A percentile compares a stretch with the other conserved stretches of the same genome.
These are phyloP conservation scores for Calliphora vomitoria DNA, from an alignment of 2,888 invertebrate species.

Conservation along the genomic window DNA sequence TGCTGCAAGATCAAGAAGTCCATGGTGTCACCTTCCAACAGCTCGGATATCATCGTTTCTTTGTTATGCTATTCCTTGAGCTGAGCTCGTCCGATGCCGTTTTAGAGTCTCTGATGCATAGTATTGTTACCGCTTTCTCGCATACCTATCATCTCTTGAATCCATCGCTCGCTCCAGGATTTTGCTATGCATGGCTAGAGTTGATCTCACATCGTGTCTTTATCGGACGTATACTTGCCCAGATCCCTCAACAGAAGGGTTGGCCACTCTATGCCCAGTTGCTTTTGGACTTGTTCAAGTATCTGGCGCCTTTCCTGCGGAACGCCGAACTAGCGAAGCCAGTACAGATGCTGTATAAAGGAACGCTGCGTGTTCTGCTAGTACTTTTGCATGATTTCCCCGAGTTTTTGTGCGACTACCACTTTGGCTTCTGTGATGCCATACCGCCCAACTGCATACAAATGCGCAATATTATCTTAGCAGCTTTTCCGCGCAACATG, in stretches of 20 bases:
- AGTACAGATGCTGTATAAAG: constrained; percentile 97
- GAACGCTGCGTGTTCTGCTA: constrained; percentile 96
- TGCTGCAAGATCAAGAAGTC: constrained; percentile 98
- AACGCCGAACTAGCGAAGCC: constrained; percentile 98
- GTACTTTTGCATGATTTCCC: constrained; percentile 99
- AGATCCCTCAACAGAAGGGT: constrained; percentile 96
- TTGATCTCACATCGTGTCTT: constrained; percentile 98
- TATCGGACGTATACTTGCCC: constrained; percentile 95
- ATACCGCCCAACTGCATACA: constrained; percentile 99
- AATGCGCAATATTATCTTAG: constrained; percentile 98
- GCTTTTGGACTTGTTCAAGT: constrained; percentile 97
- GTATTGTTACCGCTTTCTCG: constrained; percentile 95
- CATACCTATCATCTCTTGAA: constrained; percentile 97
- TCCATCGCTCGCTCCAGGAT: constrained; percentile 97
- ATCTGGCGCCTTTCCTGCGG: constrained; percentile 97
- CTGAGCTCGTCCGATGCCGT: constrained; percentile 97
- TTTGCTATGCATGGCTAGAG: constrained; percentile 99
- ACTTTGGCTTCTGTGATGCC: constrained; percentile 99
- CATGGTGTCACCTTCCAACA: constrained; percentile 95
- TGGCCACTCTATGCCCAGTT: constrained; percentile 99
- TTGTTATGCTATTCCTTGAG: constrained; percentile 98
- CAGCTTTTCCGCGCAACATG: constrained; percentile 99
- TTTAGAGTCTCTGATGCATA: constrained; percentile 95
- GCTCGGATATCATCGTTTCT: constrained; percentile 98
- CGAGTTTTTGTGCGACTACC: constrained; percentile 99